Evolutionary conservation across 2,113 vertebrate species (phyloP), one percentile per base, ranked within the genome.

Genomic region (Callipepla squamata): DNA sequence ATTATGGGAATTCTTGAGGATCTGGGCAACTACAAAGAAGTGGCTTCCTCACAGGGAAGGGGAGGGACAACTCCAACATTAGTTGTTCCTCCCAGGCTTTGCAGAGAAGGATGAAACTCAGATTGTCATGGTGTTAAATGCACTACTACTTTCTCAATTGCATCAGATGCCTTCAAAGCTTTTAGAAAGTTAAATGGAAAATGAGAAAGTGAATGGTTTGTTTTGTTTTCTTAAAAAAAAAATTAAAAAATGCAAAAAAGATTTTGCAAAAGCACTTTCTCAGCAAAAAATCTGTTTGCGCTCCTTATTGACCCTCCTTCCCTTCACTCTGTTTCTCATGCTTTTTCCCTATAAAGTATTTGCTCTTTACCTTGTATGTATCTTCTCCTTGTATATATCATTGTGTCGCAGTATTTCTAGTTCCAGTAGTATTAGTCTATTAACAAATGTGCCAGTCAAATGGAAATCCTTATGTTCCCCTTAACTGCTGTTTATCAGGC

Each of bases 261-360:
- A 59, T 47, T 50, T 92, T 12, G 26, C n/a, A 80, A 66, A 83
- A 21, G 26, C 36, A 28, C 9, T 58, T 80, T 77, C 85, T 47
- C 92, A 85, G 28, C 32, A 62, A 76, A 45, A 79, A 72, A 12
- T 65, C 44, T n/a, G 65, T 62, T 77, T 86, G 28, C 26, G 34
- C 11, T 86, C 66, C 36, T 51, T 75, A 40, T 15, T 81, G 68
- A 69, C 65, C 22, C 20, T 58, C 23, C 48, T 80, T 89, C 34
- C 51, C 7, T 83, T 73, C 23, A 3, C 85, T 94, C 48, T 4
- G 75, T 80, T 91, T 80, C 59, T 72, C 23, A 10, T 82, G 15
- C 36, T 80, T 91, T 92, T 47, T 48, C 36, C 62, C 7, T 88
- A 53, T 83, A 94, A 95, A 62, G 80, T 77, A 85, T 4, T 89